Evolutionary conservation across 2,888 invertebrate genomes (phyloP).

Genomic region (Coecobrya sp.): DNA sequence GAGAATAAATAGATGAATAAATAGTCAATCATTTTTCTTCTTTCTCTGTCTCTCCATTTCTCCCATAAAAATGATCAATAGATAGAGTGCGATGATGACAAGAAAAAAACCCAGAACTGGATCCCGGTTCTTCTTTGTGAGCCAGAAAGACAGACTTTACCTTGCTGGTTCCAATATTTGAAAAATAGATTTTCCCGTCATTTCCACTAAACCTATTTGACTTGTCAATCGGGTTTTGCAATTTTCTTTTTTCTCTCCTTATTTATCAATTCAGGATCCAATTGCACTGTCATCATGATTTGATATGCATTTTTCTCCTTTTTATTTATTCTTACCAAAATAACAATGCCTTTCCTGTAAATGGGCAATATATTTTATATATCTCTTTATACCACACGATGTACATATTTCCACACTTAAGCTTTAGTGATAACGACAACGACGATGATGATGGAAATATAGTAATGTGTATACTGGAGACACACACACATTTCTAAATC

Average conservation of each 20-base stretch:
- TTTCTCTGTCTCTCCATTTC: not conserved
- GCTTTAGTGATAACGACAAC: not conserved
- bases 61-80: not conserved
- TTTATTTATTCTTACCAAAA: not conserved
- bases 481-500: not conserved
- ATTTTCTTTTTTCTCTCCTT: slow-evolving; percentile 31
- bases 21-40: slow-evolving; percentile 19
- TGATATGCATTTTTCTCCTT: not conserved
- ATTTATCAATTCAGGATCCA: slow-evolving; percentile 31
- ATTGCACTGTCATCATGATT: slow-evolving; percentile 9
- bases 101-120: not conserved
- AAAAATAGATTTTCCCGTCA: slow-evolving; percentile 20
- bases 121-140: not conserved
- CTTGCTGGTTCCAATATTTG: slow-evolving; percentile 2
- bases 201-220: slow-evolving; percentile 27
- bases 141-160: not conserved
- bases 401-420: no score
- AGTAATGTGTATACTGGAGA: not conserved
- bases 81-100: not conserved
- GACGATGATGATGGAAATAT: not conserved
- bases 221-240: slow-evolving; percentile 22
- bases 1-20: not conserved
- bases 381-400: no score
- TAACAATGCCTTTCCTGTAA: not conserved
- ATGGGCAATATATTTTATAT: not conserved